Evolutionary conservation across 2,888 invertebrate species (phyloP).

Genomic region (Schrankia costaestrigalis): DNA sequence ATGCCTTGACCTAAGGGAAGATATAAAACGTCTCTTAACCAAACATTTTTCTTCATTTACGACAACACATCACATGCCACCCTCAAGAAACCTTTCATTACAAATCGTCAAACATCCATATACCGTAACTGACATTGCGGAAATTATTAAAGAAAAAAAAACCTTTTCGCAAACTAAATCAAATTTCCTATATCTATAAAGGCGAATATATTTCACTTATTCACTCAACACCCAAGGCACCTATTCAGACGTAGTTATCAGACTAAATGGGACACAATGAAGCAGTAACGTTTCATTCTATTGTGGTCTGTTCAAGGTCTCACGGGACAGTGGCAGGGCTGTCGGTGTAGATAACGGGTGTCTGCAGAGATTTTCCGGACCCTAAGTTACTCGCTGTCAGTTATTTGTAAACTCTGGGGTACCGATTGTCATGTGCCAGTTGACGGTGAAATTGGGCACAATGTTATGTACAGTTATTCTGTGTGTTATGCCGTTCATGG

Average conservation of each 20-base stretch:
- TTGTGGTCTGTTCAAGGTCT: conserved; percentile 26
- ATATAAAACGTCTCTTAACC: too few species aligned
- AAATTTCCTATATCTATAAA: neutral
- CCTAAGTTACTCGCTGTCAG: conserved; percentile 8
- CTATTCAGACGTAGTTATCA: conserved; percentile 17
- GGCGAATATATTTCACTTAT: conserved; percentile 1
- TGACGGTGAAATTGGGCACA: conserved; percentile 1
- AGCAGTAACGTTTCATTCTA: conserved; percentile 20
- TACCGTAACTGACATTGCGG: too few species aligned
- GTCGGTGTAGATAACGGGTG: conserved; percentile 5
- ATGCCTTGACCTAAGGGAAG: too few species aligned
- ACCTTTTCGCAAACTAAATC: too few species aligned
- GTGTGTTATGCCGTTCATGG: neutral
- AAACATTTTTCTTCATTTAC: too few species aligned
- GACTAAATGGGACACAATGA: conserved; percentile 24
- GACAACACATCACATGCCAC: too few species aligned
- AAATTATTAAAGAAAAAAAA: too few species aligned
- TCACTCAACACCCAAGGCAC: conserved; percentile 11
- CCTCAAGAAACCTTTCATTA: too few species aligned
- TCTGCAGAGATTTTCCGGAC: conserved; percentile 24
- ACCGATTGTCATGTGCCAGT: conserved; percentile 1
- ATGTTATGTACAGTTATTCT: neutral
- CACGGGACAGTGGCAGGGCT: conserved; percentile 12
- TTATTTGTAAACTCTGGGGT: neutral
- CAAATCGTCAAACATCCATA: too few species aligned